A percentile compares a stretch with the other conserved stretches of the same genome.
These are phyloP conservation scores for Vidua chalybeata DNA, from an alignment of 2,113 vertebrate genomes.

Conservation along the genomic window DNA sequence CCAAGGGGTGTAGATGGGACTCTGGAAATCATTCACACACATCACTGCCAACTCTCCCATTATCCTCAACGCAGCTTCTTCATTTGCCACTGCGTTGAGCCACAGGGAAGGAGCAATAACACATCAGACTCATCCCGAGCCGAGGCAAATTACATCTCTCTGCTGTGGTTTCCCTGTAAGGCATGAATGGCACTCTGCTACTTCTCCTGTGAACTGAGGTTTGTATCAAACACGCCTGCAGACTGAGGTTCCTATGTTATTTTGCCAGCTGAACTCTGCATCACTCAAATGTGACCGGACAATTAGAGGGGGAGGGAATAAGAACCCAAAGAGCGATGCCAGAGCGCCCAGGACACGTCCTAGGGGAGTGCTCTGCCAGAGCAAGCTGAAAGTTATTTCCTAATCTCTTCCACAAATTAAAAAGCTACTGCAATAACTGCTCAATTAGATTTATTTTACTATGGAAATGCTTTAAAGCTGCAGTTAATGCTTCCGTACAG, in stretches of 20 bases:
- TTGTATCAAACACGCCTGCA: background rate
- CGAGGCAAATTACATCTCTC: background rate
- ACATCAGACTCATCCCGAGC: background rate
- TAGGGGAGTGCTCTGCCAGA: conserved; percentile 50
- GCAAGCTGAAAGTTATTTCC: conserved; percentile 68
- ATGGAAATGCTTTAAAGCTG: conserved; percentile 62
- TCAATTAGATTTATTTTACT: conserved; percentile 70
- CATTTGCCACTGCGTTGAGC: background rate
- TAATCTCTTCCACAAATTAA: conserved; percentile 71
- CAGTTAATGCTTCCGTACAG: conserved; percentile 56
- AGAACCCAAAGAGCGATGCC: conserved; percentile 31
- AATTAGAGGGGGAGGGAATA: conserved; percentile 28
- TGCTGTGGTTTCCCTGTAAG: conserved; percentile 16
- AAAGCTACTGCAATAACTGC: conserved; percentile 68
- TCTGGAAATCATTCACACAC: background rate
- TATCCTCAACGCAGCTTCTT: background rate
- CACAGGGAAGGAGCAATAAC: background rate
- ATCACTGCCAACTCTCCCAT: background rate
- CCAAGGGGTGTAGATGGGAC: background rate
- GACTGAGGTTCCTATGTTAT: background rate
- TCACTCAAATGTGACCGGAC: conserved; percentile 41
- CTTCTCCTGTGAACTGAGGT: background rate
- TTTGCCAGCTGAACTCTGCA: conserved; percentile 43
- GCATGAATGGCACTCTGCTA: background rate
- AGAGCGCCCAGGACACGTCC: conserved; percentile 23